Evolutionary conservation across 1,140 invertebrate species (phyloP), one percentile per base, ranked within the genome.

Genomic region (Oedothorax gibbosus): DNA sequence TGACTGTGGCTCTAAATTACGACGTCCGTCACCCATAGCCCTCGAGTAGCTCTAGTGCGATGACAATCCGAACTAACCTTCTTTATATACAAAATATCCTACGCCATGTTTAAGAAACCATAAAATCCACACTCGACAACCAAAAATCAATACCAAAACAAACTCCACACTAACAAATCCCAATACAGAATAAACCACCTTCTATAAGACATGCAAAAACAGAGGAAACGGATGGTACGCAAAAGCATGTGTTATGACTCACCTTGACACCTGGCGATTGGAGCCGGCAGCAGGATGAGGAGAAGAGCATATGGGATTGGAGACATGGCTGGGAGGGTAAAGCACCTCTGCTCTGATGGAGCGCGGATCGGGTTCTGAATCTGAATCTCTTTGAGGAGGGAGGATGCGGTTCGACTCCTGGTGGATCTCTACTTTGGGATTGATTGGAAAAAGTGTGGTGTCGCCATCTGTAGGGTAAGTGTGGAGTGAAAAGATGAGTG

Each of bases 191-290:
- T 15, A 69, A 49, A 6, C 1, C 54, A 11, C 9, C 20, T 71
- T 51, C 0, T 53, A 2, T 8, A n/a, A 68, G 51, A 10, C 5
- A 53, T 53, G 69, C 6, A 69, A 35, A 7, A 69, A 14, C 20
- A 49, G 12, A 21, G 35, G 8, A 51, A 51, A 15, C 49, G 51
- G n/a, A 53, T 71, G 20, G 51, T 11, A 69, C 9, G 51, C 21
- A 72, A 18, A 20, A n/a, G 49, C 15, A 35, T 75, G 66, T n/a
- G 51, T 60, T 60, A 21, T n/a, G 66, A 81, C 65, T 81, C 64
- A 81, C 78, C 78, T 81, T 81, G 78, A 81, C 78, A 81, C 78
- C 78, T 81, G 78, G 78, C 78, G 53, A 53, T 18, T 60, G 54
- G 53, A 56, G 57, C 49, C 66, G 78, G 69, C 60, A 68, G 57